These are phyloP conservation scores for Coreius guichenoti DNA, from an alignment of 2,797 vertebrate genomes.

Conservation along the genomic window DNA sequence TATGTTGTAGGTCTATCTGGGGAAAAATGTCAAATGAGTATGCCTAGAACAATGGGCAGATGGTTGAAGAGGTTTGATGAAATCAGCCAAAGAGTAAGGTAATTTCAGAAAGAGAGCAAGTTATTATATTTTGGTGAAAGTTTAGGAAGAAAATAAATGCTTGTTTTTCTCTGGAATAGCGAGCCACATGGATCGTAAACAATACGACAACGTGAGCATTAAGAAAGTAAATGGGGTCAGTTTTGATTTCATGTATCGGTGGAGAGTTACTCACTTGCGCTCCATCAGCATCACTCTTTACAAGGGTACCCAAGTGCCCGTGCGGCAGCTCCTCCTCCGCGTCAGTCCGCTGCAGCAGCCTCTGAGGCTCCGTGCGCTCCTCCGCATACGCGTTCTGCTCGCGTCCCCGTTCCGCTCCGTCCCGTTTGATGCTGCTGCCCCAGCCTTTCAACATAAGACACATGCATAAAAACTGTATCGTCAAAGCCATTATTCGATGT, in stretches of 20 bases:
- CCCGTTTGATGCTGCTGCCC: constrained; percentile 57
- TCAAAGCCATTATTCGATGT: background rate
- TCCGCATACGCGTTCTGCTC: constrained; percentile 64
- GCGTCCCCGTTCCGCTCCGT: constrained; percentile 66
- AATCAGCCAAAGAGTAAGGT: background rate
- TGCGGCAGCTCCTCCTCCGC: constrained; percentile 84
- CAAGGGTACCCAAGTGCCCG: constrained; percentile 86
- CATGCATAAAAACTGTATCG: background rate
- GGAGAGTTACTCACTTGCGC: constrained; percentile 72
- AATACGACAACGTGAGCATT: background rate
- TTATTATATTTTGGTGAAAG: background rate
- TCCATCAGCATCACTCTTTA: constrained; percentile 75
- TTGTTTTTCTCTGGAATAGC: background rate
- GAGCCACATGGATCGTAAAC: background rate
- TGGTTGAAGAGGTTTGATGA: background rate
- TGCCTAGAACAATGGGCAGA: too few relatives aligned
- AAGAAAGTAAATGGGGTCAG: background rate
- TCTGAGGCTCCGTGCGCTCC: constrained; percentile 85
- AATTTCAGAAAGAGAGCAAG: background rate
- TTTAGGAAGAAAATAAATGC: background rate
- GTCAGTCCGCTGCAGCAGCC: constrained; percentile 84
- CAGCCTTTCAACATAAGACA: constrained; percentile 30
- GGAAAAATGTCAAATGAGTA: too few relatives aligned
- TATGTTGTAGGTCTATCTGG: too few relatives aligned
- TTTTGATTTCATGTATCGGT: background rate